Evolutionary conservation across 1,140 invertebrate species (phyloP), one percentile per base, ranked within the genome.

Genomic region (Micrasema longulum): DNA sequence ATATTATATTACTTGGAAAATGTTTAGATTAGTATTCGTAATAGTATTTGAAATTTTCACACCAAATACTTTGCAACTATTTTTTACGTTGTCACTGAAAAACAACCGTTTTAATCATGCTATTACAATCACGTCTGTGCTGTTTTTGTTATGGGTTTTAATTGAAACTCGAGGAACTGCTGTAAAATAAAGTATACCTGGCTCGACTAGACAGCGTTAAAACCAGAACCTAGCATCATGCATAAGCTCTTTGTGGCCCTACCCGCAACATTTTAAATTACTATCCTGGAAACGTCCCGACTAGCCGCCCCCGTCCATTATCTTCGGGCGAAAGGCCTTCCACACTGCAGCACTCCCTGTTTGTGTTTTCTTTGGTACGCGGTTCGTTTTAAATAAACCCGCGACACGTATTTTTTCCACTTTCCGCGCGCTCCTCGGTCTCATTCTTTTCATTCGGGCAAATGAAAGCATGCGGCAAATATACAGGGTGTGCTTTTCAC

Each of bases 251-350:
- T 31, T n/a, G 43, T n/a, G 3, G 43, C 16, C 6, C 2, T 47
- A 16, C 23, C 52, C 52, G 23, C 55, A 12, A 60, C 55, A 60
- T 18, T 60, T 60, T 60, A 41, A 60, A 60, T 60, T 60, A 60
- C 55, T 60, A 12, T 20, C 55, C 1, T 22, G 55, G 36, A 60
- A 38, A 41, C 18, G 36, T 60, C 18, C 36, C 35, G 55, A 10
- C 35, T 11, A 9, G 2, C 11, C 5, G 35, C 38, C 55, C 50
- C 9, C 23, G 35, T 60, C 55, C 50, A 16, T 38, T 36, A n/a
- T 60, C 36, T 14, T 38, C 16, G 10, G 47, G 47, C 52, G 52
- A 26, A 31, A 31, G 14, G 52, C 52, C 36, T 60, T 35, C 10
- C 36, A 35, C 55, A 11, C 36, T 14, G 35, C 35, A 11, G 55